These are phyloP conservation scores for Sebastes itinus DNA, from an alignment of 2,797 vertebrate genomes.

Conservation along the genomic window DNA sequence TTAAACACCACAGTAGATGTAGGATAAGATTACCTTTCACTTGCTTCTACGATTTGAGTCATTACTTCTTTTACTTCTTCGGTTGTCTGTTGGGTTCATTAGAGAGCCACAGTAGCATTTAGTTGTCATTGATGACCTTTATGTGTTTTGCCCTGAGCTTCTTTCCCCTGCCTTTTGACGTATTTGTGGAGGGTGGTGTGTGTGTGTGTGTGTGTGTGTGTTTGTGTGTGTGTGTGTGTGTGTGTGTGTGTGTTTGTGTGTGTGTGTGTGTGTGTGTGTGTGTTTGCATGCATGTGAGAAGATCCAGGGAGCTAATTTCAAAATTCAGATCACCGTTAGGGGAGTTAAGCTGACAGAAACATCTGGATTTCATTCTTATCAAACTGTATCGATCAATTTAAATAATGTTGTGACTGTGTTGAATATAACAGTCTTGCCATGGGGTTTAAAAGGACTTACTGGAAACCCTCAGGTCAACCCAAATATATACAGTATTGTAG, in stretches of 20 bases:
- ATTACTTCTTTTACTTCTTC: slow-evolving; percentile 13
- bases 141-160: slow-evolving; percentile 65
- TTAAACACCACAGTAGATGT: background rate
- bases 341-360: background rate
- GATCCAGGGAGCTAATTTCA: slow-evolving; percentile 2
- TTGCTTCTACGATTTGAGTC: background rate
- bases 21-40: background rate
- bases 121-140: slow-evolving; percentile 65
- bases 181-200: slow-evolving; percentile 29
- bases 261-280: slow-evolving; percentile 17
- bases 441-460: background rate
- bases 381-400: background rate
- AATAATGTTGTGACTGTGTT: background rate
- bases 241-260: slow-evolving; percentile 6
- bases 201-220: slow-evolving; percentile 5
- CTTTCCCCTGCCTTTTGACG: slow-evolving; percentile 41
- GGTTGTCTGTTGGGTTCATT: slow-evolving; percentile 37
- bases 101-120: slow-evolving; percentile 46
- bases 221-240: slow-evolving; percentile 6
- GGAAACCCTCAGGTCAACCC: background rate
- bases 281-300: slow-evolving; percentile 3
- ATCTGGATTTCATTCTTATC: background rate
- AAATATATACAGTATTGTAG: background rate
- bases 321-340: background rate
- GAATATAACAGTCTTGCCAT: background rate